A percentile compares a stretch with the other conserved stretches of the same genome.
Evolutionary conservation across 2,113 vertebrate genomes (phyloP).

Genomic region (Spea bombifrons): DNA sequence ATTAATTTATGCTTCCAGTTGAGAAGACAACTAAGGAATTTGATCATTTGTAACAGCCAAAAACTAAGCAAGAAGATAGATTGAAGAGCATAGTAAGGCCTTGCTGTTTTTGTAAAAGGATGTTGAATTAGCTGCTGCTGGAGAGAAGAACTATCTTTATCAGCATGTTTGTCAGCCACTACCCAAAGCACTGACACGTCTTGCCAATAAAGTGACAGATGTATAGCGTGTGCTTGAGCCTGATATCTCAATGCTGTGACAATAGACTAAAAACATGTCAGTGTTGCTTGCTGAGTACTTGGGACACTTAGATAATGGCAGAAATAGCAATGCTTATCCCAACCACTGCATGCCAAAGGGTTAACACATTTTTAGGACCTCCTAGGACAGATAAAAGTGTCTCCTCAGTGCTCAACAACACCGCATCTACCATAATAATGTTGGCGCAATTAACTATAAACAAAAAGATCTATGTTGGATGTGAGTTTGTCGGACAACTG

Average conservation of each 20-base stretch:
- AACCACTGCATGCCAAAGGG: no score
- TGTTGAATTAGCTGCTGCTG: neutral
- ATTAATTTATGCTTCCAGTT: no score
- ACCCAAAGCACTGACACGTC: neutral
- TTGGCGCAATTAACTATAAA: no score
- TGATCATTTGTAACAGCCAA: neutral
- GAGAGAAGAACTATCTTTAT: neutral
- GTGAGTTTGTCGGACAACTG: no score
- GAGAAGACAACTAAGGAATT: neutral
- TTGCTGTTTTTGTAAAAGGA: neutral
- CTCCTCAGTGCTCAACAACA: no score
- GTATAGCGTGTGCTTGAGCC: neutral
- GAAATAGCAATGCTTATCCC: no score
- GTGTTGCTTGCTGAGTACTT: neutral
- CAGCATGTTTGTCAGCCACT: neutral
- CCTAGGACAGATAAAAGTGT: no score
- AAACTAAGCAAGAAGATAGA: neutral
- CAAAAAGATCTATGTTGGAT: no score
- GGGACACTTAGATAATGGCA: no score
- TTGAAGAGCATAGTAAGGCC: neutral
- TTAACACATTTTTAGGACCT: no score
- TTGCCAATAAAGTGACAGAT: neutral
- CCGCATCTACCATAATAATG: no score
- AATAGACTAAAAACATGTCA: neutral
- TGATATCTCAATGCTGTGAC: neutral